Percentiles rank a stretch among this genome's conserved stretches.
phyloP scores from a whole-genome alignment of 37 sponge, comb jelly and placozoan species.

The Theonella swinhoei region DNA sequence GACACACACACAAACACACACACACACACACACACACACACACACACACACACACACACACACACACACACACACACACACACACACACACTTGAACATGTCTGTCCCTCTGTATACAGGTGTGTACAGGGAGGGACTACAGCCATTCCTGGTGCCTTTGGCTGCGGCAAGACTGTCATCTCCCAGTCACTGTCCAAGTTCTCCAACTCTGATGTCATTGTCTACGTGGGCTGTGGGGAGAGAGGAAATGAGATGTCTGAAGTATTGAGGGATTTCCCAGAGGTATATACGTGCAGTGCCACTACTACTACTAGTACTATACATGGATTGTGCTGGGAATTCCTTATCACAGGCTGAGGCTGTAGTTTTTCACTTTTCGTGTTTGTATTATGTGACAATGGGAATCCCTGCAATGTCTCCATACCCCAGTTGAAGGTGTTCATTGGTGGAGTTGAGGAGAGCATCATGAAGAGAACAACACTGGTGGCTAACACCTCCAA shows the following conservation, averaged over 20 bases:
- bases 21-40: too few relatives aligned
- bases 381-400: too few relatives aligned
- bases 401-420: too few relatives aligned
- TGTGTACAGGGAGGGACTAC: slow-evolving; percentile 99
- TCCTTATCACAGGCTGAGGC: too few relatives aligned
- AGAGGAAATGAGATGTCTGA: slow-evolving; percentile 99
- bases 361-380: too few relatives aligned
- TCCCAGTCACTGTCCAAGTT: slow-evolving; percentile 98
- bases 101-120: slow-evolving; percentile 37
- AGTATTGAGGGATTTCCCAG: slow-evolving; percentile 97
- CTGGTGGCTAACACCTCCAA: slow-evolving; percentile 99
- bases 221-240: slow-evolving; percentile 99
- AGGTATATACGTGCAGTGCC: slow-evolving; percentile 51
- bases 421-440: slow-evolving; percentile 83
- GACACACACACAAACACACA: too few relatives aligned
- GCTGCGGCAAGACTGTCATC: slow-evolving; percentile 99
- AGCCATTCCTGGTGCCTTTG: slow-evolving; percentile 99
- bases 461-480: slow-evolving; percentile 98
- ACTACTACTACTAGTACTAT: too few relatives aligned
- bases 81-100: neutral
- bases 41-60: neutral
- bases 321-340: too few relatives aligned
- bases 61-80: neutral
- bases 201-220: slow-evolving; percentile 98
- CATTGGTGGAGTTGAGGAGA: slow-evolving; percentile 86